These are phyloP conservation scores for Pteromalus puparum DNA, from an alignment of 1,140 invertebrate species.

Conservation along the genomic window DNA sequence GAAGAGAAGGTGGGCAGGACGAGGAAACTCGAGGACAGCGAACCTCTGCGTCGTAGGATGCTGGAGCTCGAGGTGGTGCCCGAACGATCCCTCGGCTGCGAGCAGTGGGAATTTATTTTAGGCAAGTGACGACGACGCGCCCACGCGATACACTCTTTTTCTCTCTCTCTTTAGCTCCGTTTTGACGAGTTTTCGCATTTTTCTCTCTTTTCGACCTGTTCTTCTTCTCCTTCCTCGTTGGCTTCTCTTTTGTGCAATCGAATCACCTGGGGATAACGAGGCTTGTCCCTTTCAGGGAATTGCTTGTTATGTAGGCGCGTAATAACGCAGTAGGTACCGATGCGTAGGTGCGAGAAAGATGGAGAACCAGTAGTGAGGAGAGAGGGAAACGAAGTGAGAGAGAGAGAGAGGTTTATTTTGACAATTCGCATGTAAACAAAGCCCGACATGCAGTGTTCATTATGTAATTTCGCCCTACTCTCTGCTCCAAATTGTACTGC, in stretches of 20 bases:
- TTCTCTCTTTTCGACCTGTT: conserved; percentile 39
- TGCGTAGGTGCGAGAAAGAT: neutral
- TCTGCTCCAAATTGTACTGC: neutral
- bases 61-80: conserved; percentile 96
- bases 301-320: neutral
- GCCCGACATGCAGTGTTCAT: conserved; percentile 54
- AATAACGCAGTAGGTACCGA: neutral
- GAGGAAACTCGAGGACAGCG: conserved; percentile 29
- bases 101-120: conserved; percentile 98
- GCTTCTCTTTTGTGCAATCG: neutral
- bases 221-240: neutral
- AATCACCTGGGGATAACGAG: neutral
- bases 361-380: neutral
- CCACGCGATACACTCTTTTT: neutral
- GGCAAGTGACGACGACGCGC: conserved; percentile 80
- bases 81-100: conserved; percentile 95
- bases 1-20: neutral
- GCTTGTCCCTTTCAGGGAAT: neutral
- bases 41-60: conserved; percentile 78
- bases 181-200: neutral
- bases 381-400: neutral
- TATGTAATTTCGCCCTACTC: conserved; percentile 63
- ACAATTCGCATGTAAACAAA: conserved; percentile 70
- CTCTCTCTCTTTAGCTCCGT: neutral
- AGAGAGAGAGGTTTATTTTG: conserved; percentile 58